Evolutionary conservation across 2,113 vertebrate genomes (phyloP).

Genomic region (Albula goreensis): DNA sequence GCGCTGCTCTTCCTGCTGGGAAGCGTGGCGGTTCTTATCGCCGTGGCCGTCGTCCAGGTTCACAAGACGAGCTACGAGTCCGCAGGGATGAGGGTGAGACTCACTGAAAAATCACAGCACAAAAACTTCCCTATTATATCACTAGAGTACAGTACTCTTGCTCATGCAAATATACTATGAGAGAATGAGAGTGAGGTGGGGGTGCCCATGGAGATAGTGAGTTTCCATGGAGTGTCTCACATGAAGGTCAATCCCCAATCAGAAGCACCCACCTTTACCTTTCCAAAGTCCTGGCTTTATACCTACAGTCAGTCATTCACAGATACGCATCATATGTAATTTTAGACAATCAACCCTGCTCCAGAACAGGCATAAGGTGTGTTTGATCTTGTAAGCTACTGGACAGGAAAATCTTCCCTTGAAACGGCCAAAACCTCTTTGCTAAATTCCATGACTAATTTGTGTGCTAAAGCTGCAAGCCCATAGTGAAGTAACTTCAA

Average conservation of each 20-base stretch:
- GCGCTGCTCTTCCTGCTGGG: conserved; percentile 75
- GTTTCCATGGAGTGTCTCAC: background rate
- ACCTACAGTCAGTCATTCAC: too few relatives aligned
- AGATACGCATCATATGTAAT: too few relatives aligned
- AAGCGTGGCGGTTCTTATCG: conserved; percentile 79
- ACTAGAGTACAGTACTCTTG: background rate
- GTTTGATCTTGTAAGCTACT: too few relatives aligned
- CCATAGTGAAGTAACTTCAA: too few relatives aligned
- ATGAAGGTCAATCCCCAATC: background rate
- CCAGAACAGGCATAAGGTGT: too few relatives aligned
- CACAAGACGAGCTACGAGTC: conserved; percentile 67
- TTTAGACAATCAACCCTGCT: too few relatives aligned
- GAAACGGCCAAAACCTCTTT: too few relatives aligned
- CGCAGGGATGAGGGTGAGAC: conserved; percentile 77
- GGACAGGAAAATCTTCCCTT: too few relatives aligned
- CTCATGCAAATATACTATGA: background rate
- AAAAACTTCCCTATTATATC: background rate
- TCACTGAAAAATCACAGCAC: background rate
- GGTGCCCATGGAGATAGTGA: background rate
- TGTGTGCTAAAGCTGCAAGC: too few relatives aligned
- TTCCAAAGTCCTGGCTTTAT: too few relatives aligned
- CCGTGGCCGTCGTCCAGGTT: conserved; percentile 81
- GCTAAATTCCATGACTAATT: too few relatives aligned
- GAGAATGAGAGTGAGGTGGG: background rate
- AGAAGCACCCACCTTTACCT: too few relatives aligned